Evolutionary conservation across 2,113 vertebrate species (phyloP).

Genomic region (Ptychochromis oligacanthus): DNA sequence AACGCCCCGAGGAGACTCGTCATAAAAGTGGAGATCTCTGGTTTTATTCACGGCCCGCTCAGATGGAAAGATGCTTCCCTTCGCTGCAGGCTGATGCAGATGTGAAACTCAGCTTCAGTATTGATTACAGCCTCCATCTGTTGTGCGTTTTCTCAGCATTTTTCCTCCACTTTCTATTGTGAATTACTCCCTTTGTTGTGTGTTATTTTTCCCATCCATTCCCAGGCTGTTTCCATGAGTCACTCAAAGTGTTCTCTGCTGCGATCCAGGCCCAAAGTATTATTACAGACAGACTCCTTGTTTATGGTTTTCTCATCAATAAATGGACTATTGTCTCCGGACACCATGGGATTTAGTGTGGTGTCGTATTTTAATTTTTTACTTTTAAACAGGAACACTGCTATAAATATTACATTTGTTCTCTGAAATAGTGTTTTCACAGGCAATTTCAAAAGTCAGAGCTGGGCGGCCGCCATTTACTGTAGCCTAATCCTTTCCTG

Average conservation of each 20-base stretch:
- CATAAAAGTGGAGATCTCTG: slow-evolving; percentile 28
- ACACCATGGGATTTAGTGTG: slow-evolving; percentile 8
- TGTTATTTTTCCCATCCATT: slow-evolving; percentile 57
- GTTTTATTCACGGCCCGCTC: slow-evolving; percentile 42
- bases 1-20: not conserved
- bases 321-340: slow-evolving; percentile 55
- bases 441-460: slow-evolving; percentile 1
- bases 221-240: slow-evolving; percentile 72
- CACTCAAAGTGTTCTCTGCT: slow-evolving; percentile 43
- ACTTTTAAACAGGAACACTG: slow-evolving; percentile 21
- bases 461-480: not conserved
- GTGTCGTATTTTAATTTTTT: slow-evolving; percentile 11
- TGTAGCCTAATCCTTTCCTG: not conserved
- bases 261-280: slow-evolving; percentile 46
- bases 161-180: slow-evolving; percentile 63
- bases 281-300: slow-evolving; percentile 58
- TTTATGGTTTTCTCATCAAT: slow-evolving; percentile 73
- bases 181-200: slow-evolving; percentile 75
- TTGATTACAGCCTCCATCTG: slow-evolving; percentile 77
- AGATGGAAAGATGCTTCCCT: slow-evolving; percentile 52
- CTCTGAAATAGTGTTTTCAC: not conserved
- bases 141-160: slow-evolving; percentile 62
- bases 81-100: slow-evolving; percentile 43
- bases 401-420: slow-evolving; percentile 21
- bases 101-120: slow-evolving; percentile 58